A percentile compares a stretch with the other conserved stretches of the same genome.
These are phyloP conservation scores for Buathra laborator DNA, from an alignment of 2,888 invertebrate genomes.

Conservation along the genomic window DNA sequence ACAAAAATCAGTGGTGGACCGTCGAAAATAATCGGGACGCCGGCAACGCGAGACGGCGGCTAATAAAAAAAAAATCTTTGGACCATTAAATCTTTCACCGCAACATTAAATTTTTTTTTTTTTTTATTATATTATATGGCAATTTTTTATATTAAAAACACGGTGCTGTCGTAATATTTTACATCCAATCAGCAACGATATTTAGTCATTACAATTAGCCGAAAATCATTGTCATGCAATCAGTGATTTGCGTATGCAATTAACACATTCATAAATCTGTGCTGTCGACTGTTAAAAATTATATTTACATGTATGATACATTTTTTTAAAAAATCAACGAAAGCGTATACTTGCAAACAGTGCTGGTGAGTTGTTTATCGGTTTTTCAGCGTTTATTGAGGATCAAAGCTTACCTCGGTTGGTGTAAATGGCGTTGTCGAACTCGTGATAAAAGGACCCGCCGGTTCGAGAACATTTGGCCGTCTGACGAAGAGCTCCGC, in stretches of 20 bases:
- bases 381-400: neutral
- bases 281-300: too few relatives aligned
- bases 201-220: neutral
- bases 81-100: conserved; percentile 32
- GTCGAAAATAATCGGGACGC: too few relatives aligned
- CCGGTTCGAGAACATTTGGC: conserved; percentile 78
- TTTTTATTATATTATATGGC: conserved; percentile 21
- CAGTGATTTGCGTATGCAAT: conserved; percentile 14
- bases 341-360: neutral
- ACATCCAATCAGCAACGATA: neutral
- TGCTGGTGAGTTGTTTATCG: neutral
- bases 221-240: conserved; percentile 38
- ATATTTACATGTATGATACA: conserved; percentile 31
- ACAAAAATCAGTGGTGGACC: conserved; percentile 22
- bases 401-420: conserved; percentile 78
- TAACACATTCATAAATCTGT: neutral
- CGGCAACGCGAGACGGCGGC: too few relatives aligned
- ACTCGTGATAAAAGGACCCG: conserved; percentile 77
- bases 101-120: conserved; percentile 21
- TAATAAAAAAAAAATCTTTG: neutral
- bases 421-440: conserved; percentile 78
- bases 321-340: neutral
- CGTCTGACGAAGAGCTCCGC: conserved; percentile 82
- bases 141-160: conserved; percentile 13
- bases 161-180: conserved; percentile 24